Evolutionary conservation across 2,888 invertebrate species (phyloP).

Genomic region (Cancer borealis): DNA sequence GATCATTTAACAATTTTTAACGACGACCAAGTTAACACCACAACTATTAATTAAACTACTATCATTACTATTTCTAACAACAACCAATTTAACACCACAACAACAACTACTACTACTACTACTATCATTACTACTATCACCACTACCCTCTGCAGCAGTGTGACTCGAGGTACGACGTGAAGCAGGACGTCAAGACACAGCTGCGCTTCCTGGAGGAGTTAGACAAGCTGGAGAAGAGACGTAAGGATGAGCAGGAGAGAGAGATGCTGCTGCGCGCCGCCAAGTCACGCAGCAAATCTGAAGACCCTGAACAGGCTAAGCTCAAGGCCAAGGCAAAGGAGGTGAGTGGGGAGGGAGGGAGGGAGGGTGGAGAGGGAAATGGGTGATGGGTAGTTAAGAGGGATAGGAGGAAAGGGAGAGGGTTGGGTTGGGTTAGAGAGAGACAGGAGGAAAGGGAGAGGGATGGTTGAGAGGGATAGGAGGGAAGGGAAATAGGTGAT

Average conservation of each 20-base stretch:
- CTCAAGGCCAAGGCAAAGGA: slow-evolving; percentile 95
- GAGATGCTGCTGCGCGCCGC: slow-evolving; percentile 96
- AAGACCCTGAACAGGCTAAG: slow-evolving; percentile 98
- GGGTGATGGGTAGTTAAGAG: too few species aligned
- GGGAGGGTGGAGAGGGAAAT: neutral
- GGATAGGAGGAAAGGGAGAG: too few species aligned
- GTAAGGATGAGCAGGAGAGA: slow-evolving; percentile 96
- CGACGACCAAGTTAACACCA: too few species aligned
- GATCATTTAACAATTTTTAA: too few species aligned
- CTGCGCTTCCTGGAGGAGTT: slow-evolving; percentile 97
- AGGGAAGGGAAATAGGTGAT: too few species aligned
- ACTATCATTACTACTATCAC: neutral
- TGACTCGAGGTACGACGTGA: slow-evolving; percentile 86
- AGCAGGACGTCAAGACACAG: slow-evolving; percentile 94
- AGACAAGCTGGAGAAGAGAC: slow-evolving; percentile 94
- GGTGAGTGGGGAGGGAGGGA: slow-evolving; percentile 80
- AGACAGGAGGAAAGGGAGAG: too few species aligned
- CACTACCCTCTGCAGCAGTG: slow-evolving; percentile 51
- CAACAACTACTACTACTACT: too few species aligned
- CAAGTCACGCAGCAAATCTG: slow-evolving; percentile 96
- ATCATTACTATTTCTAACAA: too few species aligned
- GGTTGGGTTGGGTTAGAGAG: too few species aligned
- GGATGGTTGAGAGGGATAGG: too few species aligned
- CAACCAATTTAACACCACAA: too few species aligned
- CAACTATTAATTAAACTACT: too few species aligned